Evolutionary conservation across 2,888 invertebrate species (phyloP), one percentile per base, ranked within the genome.

Genomic region (Onchidella celtica): DNA sequence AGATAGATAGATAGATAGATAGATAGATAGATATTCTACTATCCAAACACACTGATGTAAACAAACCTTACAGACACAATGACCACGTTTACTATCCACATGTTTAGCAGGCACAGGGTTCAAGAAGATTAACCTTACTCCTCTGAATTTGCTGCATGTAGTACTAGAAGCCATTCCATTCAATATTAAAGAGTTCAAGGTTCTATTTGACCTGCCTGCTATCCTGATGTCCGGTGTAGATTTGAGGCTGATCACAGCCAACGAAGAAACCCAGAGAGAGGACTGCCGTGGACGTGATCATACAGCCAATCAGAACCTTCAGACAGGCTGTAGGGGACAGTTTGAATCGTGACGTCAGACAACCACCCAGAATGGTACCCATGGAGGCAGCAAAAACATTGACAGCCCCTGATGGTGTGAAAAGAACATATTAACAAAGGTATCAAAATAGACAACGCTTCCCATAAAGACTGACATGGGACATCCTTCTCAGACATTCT

Each of bases 321-420:
- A 87, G 74, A 72, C 89, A 89, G 0, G 82, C 79, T 55, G 83
- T 29, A 11, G 88, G 89, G 2, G 87, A 81, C n/a, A 88, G 75
- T 79, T 87, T 87, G 38, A 86, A 66, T 59, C 87, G 86, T 1
- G 87, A 84, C 1, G 87, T 87, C 21, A 89, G 38, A 29, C 83
- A 79, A 14, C 89, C 90, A 0, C 90, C 90, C 4, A 86, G n/a
- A 3, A 90, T 70, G 0, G 87, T 87, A 21, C 90, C 90, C 1
- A 85, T 68, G 0, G 86, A 85, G 14, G 88, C 87, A 1, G 88
- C 84, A 2, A 85, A 61, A 3, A 90, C 78, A 27, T 84, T 84
- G 59, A 87, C 77, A 0, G 80, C 82, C 4, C 90, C 90, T 90
- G 34, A 1, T 21, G 9, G 1, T n/a, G n/a, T n/a, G n/a, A n/a